Conservation (phyloP, 2,113 vertebrate species). For the Machaerirhynchus nigripectus region DNA sequence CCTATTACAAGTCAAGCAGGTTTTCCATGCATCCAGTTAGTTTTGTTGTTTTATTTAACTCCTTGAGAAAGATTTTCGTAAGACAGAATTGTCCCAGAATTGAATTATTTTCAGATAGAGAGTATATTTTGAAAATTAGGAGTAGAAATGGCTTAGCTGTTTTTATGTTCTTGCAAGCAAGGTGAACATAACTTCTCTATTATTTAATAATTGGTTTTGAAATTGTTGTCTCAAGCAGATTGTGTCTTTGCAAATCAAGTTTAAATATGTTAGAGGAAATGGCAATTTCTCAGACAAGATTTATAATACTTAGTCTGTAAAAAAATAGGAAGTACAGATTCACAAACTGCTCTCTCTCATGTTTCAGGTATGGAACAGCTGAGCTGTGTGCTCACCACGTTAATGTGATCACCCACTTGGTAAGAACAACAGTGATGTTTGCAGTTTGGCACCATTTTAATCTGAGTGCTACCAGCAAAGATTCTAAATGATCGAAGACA, state of each 20-base stretch:
- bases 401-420: conserved; percentile 82
- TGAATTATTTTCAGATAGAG: not conserved
- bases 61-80: not conserved
- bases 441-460: not conserved
- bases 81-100: not conserved
- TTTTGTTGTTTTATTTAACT: not conserved
- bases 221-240: not conserved
- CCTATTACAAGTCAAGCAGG: not conserved
- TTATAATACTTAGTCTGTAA: not conserved
- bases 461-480: not conserved
- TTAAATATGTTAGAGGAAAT: not conserved
- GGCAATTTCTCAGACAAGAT: not conserved
- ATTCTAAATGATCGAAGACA: not conserved
- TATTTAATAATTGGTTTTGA: not conserved
- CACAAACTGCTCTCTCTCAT: not conserved
- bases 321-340: not conserved
- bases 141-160: not conserved
- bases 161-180: not conserved
- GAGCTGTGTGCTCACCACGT: conserved; percentile 91
- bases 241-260: not conserved
- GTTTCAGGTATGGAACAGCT: conserved; percentile 85
- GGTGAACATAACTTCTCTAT: not conserved
- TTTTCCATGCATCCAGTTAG: not conserved
- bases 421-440: conserved; percentile 63
- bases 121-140: not conserved